Conservation (phyloP, 2,113 vertebrate genomes). For the Macroglossus sobrinus region DNA sequence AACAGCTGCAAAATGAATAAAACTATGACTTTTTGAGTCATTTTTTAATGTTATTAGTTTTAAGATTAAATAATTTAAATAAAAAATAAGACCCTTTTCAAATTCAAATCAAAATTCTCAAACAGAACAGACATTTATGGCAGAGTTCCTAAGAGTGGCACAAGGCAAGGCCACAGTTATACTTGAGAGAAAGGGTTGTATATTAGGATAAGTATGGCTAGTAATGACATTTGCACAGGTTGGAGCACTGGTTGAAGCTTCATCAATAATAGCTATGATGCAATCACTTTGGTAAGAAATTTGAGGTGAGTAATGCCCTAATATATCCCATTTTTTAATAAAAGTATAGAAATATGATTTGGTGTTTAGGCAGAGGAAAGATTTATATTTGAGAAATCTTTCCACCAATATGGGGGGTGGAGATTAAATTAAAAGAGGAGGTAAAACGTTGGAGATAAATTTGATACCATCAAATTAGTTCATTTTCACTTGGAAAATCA, state of each 20-base stretch:
- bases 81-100: neutral
- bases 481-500: neutral
- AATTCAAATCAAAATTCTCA: neutral
- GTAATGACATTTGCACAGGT: neutral
- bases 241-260: neutral
- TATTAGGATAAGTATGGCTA: neutral
- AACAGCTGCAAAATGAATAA: neutral
- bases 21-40: neutral
- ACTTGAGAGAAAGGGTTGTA: neutral
- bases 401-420: neutral
- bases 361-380: neutral
- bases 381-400: constrained; percentile 7
- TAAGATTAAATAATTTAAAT: neutral
- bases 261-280: neutral
- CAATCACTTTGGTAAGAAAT: neutral
- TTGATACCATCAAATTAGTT: neutral
- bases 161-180: neutral
- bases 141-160: neutral
- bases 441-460: neutral
- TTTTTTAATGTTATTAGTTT: neutral
- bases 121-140: neutral
- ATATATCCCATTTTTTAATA: neutral
- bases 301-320: neutral
- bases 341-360: constrained; percentile 29
- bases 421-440: neutral